These are phyloP conservation scores for Sminthurinus signatus DNA, from an alignment of 1,140 invertebrate genomes.

Conservation along the genomic window DNA sequence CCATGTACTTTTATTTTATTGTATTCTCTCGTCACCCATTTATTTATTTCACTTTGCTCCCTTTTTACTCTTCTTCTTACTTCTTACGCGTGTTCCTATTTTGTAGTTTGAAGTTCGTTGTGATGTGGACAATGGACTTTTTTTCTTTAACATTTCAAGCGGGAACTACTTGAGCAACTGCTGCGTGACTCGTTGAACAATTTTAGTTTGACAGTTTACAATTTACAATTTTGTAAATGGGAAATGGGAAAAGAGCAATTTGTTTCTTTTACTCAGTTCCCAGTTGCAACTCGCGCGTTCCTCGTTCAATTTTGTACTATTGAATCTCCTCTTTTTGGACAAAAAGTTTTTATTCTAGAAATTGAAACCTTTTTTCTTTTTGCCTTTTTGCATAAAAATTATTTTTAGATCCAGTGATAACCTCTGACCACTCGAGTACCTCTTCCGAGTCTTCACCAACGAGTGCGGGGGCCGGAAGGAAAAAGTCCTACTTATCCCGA, in stretches of 20 bases:
- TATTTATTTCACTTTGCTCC: neutral
- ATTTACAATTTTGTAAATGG: neutral
- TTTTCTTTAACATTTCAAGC: too few relatives aligned
- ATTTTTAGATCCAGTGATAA: slow-evolving; percentile 37
- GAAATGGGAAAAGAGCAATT: neutral
- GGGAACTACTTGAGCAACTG: too few relatives aligned
- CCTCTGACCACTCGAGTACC: slow-evolving; percentile 36
- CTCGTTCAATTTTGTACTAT: neutral
- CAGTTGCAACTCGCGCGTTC: neutral
- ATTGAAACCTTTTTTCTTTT: neutral
- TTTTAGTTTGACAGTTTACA: too few relatives aligned
- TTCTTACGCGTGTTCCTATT: neutral
- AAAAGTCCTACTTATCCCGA: slow-evolving; percentile 34
- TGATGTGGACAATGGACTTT: neutral
- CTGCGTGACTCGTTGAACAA: too few relatives aligned
- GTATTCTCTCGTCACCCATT: neutral
- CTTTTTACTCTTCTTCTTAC: neutral
- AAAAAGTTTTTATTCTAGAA: too few relatives aligned
- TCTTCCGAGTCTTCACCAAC: slow-evolving; percentile 28
- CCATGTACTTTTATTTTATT: neutral
- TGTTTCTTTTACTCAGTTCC: neutral
- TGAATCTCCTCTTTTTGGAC: too few relatives aligned
- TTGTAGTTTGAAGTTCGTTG: neutral
- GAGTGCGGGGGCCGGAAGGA: slow-evolving; percentile 12
- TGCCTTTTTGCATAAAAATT: neutral